phyloP scores from a whole-genome alignment of 2,888 invertebrate species.

The Brachypterus glaber region DNA sequence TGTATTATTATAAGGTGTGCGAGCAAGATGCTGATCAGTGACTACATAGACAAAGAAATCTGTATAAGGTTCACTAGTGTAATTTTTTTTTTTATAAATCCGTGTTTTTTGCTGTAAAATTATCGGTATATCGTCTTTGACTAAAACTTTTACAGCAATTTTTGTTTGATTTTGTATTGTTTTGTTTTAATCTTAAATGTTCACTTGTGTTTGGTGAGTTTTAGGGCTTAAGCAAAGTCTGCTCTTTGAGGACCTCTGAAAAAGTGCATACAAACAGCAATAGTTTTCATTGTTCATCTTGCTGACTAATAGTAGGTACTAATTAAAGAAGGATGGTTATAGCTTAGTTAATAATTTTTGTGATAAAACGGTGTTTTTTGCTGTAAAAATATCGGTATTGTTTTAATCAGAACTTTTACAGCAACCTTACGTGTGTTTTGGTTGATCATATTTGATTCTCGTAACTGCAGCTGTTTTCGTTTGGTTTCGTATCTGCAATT shows the following conservation, averaged over 20 bases:
- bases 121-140: constrained; percentile 68
- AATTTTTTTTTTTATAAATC: constrained; percentile 27
- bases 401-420: constrained; percentile 82
- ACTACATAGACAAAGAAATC: constrained; percentile 38
- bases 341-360: no score
- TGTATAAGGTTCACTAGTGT: constrained; percentile 29
- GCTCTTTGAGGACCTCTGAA: constrained; percentile 89
- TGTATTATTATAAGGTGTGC: no score
- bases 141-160: constrained; percentile 88
- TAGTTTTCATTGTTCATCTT: no score
- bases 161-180: constrained; percentile 86
- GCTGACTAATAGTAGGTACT: no score
- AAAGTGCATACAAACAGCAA: no score
- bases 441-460: constrained; percentile 54
- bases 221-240: constrained; percentile 77
- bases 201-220: constrained; percentile 80
- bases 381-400: constrained; percentile 49
- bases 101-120: constrained; percentile 34
- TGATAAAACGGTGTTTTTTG: constrained; percentile 29
- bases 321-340: no score
- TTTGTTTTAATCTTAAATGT: constrained; percentile 63
- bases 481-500: constrained; percentile 76
- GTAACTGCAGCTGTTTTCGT: constrained; percentile 81
- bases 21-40: no score
- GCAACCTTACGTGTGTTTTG: constrained; percentile 76